Evolutionary conservation across 2,797 vertebrate species (phyloP).

Genomic region (Chloroceryle amazona): DNA sequence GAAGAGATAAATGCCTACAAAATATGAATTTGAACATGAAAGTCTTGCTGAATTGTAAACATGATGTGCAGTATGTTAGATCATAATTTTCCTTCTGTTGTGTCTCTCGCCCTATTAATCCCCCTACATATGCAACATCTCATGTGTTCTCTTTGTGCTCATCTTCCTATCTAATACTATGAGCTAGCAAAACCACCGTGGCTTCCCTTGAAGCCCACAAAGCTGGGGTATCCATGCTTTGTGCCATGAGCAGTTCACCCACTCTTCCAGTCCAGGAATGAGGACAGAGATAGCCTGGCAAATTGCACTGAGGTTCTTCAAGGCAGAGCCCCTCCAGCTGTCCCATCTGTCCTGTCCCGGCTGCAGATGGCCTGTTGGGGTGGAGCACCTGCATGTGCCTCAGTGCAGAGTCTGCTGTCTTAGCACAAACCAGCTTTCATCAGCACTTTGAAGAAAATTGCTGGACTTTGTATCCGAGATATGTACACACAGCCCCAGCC

Average conservation of each 20-base stretch:
- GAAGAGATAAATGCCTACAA: neutral
- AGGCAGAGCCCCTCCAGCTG: neutral
- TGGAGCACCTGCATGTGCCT: neutral
- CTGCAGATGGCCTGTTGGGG: neutral
- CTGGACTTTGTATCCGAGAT: neutral
- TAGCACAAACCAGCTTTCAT: neutral
- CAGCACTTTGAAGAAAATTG: slow-evolving; percentile 12
- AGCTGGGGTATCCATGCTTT: neutral
- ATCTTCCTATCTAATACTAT: neutral
- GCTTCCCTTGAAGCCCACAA: neutral
- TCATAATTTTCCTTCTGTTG: neutral
- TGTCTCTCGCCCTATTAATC: neutral
- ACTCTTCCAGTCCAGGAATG: neutral
- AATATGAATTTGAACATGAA: neutral
- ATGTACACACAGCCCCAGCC: neutral
- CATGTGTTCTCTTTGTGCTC: neutral
- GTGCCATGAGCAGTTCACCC: rapidly evolving
- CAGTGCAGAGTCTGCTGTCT: neutral
- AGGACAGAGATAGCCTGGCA: neutral
- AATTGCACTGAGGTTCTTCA: neutral
- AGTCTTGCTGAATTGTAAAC: neutral
- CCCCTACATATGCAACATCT: neutral
- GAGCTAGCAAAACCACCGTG: neutral
- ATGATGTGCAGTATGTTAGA: neutral
- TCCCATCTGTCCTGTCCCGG: neutral